Conservation (phyloP, 2,888 invertebrate species). For the Parnassius mnemosyne region DNA sequence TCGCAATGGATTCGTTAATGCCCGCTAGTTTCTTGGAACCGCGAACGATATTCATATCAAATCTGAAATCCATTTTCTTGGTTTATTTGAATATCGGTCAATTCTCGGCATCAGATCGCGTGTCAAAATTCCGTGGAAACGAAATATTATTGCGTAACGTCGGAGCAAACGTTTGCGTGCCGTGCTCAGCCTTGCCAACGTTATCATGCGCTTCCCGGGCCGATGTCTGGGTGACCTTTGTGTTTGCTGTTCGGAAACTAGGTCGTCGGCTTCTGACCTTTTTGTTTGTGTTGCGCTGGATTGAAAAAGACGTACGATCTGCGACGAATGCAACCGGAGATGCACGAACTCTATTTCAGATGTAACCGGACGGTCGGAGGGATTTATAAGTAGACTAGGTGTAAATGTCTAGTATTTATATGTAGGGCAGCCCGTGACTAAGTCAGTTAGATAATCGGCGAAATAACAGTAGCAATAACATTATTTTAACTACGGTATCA, state of each 20-base stretch:
- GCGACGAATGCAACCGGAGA: conserved; percentile 51
- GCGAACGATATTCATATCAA: not conserved
- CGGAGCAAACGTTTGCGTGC: conserved; percentile 46
- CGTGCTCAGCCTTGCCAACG: conserved; percentile 63
- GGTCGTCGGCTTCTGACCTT: conserved; percentile 77
- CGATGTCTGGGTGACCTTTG: conserved; percentile 71
- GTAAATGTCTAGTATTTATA: conserved; percentile 1
- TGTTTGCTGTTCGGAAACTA: conserved; percentile 63
- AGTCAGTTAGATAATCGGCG: not conserved
- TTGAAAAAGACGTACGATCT: conserved; percentile 63
- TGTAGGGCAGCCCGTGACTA: conserved; percentile 5
- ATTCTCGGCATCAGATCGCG: conserved; percentile 35
- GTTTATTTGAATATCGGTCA: conserved; percentile 18
- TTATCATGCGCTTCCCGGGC: conserved; percentile 70
- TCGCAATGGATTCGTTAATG: conserved; percentile 9
- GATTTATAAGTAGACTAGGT: conserved; percentile 3
- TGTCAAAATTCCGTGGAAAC: conserved; percentile 30
- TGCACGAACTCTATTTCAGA: conserved; percentile 56
- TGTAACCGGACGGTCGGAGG: conserved; percentile 21
- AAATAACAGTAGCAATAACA: no score
- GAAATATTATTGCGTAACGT: conserved; percentile 48
- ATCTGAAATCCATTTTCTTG: conserved; percentile 8
- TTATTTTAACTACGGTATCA: no score
- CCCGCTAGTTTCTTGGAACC: conserved; percentile 7
- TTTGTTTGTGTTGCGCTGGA: conserved; percentile 66